Evolutionary conservation across 2,797 vertebrate species (phyloP).

Genomic region (Artibeus lituratus): DNA sequence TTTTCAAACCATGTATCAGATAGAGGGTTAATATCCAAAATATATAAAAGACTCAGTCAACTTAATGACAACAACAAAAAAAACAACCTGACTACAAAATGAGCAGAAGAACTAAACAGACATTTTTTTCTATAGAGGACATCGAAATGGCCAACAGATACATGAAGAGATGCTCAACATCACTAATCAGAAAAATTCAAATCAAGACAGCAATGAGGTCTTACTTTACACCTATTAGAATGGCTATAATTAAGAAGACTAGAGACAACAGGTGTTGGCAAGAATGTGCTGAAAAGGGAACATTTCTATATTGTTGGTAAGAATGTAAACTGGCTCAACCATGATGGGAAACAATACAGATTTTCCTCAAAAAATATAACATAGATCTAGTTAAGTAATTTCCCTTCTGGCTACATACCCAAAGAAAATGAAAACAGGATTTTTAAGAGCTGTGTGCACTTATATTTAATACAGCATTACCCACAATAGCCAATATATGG

Average conservation of each 20-base stretch:
- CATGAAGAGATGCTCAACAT: neutral
- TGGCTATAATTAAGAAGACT: neutral
- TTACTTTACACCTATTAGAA: neutral
- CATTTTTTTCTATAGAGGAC: neutral
- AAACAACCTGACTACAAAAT: neutral
- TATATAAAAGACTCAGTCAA: neutral
- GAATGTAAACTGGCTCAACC: neutral
- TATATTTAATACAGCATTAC: neutral
- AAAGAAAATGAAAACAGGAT: neutral
- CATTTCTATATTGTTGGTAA: neutral
- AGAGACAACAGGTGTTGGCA: neutral
- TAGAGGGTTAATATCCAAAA: neutral
- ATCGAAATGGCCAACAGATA: neutral
- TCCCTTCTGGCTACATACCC: neutral
- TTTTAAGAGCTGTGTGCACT: neutral
- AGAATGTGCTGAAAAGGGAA: neutral
- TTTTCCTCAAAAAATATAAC: neutral
- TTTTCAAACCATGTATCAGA: neutral
- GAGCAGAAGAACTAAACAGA: neutral
- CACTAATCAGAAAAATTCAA: neutral
- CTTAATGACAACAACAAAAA: neutral
- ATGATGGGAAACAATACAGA: neutral
- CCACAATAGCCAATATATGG: neutral
- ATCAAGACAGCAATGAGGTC: neutral
- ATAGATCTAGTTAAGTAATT: neutral